Conservation (phyloP, 2,113 vertebrate genomes). For the Brachionichthys hirsutus region DNA sequence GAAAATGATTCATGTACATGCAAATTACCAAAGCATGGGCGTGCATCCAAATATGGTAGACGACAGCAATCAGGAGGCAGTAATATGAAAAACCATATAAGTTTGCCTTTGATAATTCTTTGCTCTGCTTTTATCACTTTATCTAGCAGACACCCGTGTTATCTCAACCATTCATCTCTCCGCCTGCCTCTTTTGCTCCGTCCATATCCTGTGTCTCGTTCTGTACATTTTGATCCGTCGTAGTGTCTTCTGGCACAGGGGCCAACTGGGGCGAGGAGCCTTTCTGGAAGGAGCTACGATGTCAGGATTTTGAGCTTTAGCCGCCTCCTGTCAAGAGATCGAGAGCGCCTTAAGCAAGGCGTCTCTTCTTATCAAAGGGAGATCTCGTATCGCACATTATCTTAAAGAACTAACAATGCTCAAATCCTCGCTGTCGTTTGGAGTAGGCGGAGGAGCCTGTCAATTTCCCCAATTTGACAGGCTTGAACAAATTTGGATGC, state of each 20-base stretch:
- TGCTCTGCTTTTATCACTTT: conserved; percentile 42
- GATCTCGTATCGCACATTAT: conserved; percentile 67
- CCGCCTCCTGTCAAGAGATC: conserved; percentile 51
- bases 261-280: conserved; percentile 60
- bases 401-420: conserved; percentile 60
- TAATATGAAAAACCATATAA: conserved; percentile 68
- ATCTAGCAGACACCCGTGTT: conserved; percentile 43
- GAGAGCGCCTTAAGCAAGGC: conserved; percentile 51
- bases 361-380: conserved; percentile 55
- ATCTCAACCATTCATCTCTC: conserved; percentile 48
- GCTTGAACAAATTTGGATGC: conserved; percentile 61
- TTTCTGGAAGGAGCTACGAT: conserved; percentile 45
- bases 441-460: conserved; percentile 50
- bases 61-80: conserved; percentile 68
- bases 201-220: conserved; percentile 42
- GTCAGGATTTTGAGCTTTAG: conserved; percentile 56
- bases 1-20: conserved; percentile 76
- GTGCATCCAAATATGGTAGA: conserved; percentile 70
- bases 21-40: conserved; percentile 72
- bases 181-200: conserved; percentile 8
- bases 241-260: conserved; percentile 37
- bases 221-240: conserved; percentile 53
- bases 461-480: conserved; percentile 47
- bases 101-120: conserved; percentile 63
- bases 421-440: conserved; percentile 43